These are phyloP conservation scores for Pseudomugil gertrudae DNA, from an alignment of 2,797 vertebrate genomes.

Conservation along the genomic window DNA sequence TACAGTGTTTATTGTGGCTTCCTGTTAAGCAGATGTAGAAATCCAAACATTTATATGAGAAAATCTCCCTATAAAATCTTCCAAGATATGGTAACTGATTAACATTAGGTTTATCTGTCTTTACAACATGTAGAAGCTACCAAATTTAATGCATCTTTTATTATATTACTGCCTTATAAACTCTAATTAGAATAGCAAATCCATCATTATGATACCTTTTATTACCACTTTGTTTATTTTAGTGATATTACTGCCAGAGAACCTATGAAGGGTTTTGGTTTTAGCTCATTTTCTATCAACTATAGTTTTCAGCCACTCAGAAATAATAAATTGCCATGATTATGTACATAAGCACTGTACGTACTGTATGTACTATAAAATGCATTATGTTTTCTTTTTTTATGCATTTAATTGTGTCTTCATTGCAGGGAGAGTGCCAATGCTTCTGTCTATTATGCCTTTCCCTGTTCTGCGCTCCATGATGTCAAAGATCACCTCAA, in stretches of 20 bases:
- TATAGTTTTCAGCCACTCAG: background rate
- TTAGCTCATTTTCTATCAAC: background rate
- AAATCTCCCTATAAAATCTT: background rate
- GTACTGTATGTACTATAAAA: background rate
- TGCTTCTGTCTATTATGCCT: constrained; percentile 88
- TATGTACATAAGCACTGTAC: background rate
- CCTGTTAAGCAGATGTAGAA: background rate
- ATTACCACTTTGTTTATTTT: constrained; percentile 19
- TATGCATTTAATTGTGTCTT: background rate
- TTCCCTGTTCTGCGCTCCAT: constrained; percentile 91
- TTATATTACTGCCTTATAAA: constrained; percentile 7
- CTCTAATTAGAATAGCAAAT: background rate
- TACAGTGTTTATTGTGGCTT: background rate
- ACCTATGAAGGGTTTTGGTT: background rate
- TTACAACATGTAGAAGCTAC: background rate
- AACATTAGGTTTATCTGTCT: background rate
- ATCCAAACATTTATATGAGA: background rate
- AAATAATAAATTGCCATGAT: background rate
- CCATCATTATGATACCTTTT: background rate
- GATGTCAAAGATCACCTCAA: constrained; percentile 91
- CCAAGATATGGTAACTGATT: constrained; percentile 14
- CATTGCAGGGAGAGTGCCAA: constrained; percentile 86
- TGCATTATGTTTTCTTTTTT: background rate
- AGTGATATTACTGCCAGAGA: background rate
- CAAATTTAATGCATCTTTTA: background rate